Evolutionary conservation across 2,888 invertebrate genomes (phyloP).

Genomic region (Hanleya hanleyi): DNA sequence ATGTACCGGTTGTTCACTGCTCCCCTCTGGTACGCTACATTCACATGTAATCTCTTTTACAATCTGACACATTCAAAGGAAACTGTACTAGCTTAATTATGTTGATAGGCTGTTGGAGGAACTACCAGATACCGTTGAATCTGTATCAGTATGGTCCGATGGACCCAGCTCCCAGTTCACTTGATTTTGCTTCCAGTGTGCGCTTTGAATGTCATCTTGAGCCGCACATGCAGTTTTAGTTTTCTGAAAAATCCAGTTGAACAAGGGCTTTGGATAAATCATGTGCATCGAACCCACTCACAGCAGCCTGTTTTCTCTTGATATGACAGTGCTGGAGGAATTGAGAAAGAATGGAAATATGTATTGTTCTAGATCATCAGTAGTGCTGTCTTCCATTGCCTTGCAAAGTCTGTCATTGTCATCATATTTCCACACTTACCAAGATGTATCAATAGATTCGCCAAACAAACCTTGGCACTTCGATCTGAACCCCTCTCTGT

Average conservation of each 20-base stretch:
- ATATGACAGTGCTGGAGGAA: conserved; percentile 21
- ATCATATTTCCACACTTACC: conserved; percentile 15
- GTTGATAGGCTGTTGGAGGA: conserved; percentile 7
- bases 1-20: conserved; percentile 25
- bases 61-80: conserved; percentile 14
- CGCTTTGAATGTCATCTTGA: no score
- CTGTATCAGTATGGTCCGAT: background rate
- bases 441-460: conserved; percentile 13
- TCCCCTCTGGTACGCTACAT: background rate
- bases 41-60: background rate
- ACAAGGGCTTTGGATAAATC: conserved; percentile 8
- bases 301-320: conserved; percentile 14
- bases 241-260: conserved; percentile 19
- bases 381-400: conserved; percentile 13
- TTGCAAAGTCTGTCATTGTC: conserved; percentile 6
- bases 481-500: background rate
- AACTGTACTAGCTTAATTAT: conserved; percentile 6
- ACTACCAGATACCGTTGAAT: no score
- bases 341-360: conserved; percentile 5
- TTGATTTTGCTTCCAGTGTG: background rate
- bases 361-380: conserved; percentile 16
- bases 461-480: no score
- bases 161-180: background rate
- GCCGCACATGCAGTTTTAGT: conserved; percentile 16
- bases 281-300: background rate